These are phyloP conservation scores for Papilio protenor DNA, from an alignment of 2,888 invertebrate genomes.

Conservation along the genomic window DNA sequence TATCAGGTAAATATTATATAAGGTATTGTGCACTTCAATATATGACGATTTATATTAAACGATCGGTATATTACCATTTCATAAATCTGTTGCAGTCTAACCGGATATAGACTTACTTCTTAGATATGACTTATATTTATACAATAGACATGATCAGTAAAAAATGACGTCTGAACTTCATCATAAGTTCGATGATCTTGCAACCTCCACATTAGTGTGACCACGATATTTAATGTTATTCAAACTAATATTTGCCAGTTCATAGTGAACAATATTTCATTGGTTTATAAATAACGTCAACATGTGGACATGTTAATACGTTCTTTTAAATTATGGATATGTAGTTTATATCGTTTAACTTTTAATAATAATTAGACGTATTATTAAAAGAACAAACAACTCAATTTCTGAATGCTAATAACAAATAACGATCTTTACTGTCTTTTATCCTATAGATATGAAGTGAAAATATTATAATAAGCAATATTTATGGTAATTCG, in stretches of 20 bases:
- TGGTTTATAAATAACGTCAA: neutral
- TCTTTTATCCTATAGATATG: neutral
- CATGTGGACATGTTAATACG: neutral
- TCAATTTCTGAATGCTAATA: neutral
- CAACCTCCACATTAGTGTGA: neutral
- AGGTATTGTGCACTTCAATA: no score
- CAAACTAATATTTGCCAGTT: neutral
- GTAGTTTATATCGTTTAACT: neutral
- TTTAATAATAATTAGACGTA: no score
- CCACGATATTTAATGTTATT: neutral
- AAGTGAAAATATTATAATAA: neutral
- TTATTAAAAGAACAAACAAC: neutral
- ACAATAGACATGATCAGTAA: neutral
- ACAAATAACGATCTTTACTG: neutral
- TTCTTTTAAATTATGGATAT: neutral
- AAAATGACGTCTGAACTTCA: conserved; percentile 7
- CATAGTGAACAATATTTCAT: neutral
- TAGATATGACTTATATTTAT: neutral
- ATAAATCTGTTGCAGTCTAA: neutral
- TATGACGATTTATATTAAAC: neutral
- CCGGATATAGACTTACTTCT: neutral
- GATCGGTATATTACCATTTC: neutral
- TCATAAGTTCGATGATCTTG: conserved; percentile 20
- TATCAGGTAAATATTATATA: no score
- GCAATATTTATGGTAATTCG: neutral